These are phyloP conservation scores for Neodontobutis hainanensis DNA, from an alignment of 2,113 vertebrate species.

Conservation along the genomic window DNA sequence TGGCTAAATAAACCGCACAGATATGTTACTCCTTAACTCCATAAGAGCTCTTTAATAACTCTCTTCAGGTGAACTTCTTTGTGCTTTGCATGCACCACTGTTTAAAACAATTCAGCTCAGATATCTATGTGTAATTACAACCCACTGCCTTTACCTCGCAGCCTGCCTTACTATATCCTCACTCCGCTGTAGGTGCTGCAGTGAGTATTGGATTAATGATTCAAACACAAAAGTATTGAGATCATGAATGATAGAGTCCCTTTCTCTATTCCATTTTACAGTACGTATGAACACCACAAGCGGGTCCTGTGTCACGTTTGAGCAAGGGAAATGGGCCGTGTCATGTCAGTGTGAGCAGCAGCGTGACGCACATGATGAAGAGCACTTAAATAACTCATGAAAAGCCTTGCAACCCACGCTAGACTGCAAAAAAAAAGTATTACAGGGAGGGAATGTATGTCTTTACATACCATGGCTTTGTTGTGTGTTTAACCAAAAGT, in stretches of 20 bases:
- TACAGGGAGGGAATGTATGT: not conserved
- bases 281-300: slow-evolving; percentile 37
- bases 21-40: slow-evolving; percentile 20
- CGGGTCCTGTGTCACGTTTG: slow-evolving; percentile 52
- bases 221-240: slow-evolving; percentile 31
- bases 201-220: slow-evolving; percentile 33
- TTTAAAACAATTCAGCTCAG: slow-evolving; percentile 10
- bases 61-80: slow-evolving; percentile 3
- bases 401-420: slow-evolving; percentile 50
- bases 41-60: slow-evolving; percentile 12
- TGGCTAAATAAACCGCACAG: slow-evolving; percentile 16
- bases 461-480: slow-evolving; percentile 13
- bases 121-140: slow-evolving; percentile 22
- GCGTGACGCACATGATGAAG: slow-evolving; percentile 45
- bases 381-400: slow-evolving; percentile 72
- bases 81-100: not conserved
- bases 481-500: slow-evolving; percentile 54
- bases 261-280: slow-evolving; percentile 20
- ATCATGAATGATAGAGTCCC: slow-evolving; percentile 42
- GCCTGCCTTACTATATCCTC: not conserved
- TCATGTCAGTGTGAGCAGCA: slow-evolving; percentile 55
- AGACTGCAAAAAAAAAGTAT: slow-evolving; percentile 42
- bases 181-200: slow-evolving; percentile 3
- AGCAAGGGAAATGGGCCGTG: slow-evolving; percentile 62
- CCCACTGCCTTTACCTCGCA: too few species aligned